Evolutionary conservation across 2,797 vertebrate species (phyloP), one percentile per base, ranked within the genome.

Genomic region (Tragelaphus eurycerus): DNA sequence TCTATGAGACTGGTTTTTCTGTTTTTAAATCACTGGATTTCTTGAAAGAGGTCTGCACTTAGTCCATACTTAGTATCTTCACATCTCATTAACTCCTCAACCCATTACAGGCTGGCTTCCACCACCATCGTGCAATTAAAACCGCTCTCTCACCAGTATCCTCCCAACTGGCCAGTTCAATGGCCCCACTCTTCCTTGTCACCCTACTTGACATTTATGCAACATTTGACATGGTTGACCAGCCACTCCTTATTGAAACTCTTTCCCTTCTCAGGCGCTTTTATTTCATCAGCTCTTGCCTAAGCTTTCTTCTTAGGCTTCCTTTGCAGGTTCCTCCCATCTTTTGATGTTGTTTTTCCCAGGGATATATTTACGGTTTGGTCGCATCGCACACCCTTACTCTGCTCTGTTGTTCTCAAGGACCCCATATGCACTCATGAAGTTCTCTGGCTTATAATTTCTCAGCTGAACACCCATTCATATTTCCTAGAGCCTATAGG

Each of bases 1-100:
- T 79, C 23, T 38, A 0, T 46, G 46, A 89, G 89, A 54, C 76
- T 88, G 29, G 2, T 46, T 89, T 88, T 82, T 89, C 95, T 86
- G 1, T 82, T 95, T 91, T 64, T 5, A 74, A 93, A 93, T 95
- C 89, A 90, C 78, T 84, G 67, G 74, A 89, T 94, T 97, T 93
- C 95, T 91, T 91, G 71, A 96, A 95, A 93, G 64, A 90, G 67
- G 83, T 85, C 90, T 92, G 38, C 25, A 31, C 76, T 91, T 95
- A 88, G 74, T 76, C 88, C 92, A 27, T 83, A 90, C 93, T 97
- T 89, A 93, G 92, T 94, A 88, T 96, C 97, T 96, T 97, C 95
- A 97, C 96, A 97, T 95, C 97, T 97, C 96, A 96, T 97, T 98
- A 96, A 98, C 93, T 95, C 57, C 55, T 93, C 89, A 96, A 52